A percentile compares a stretch with the other conserved stretches of the same genome.
Evolutionary conservation across 2,113 vertebrate genomes (phyloP).

Genomic region (Cochlearius cochlearius): DNA sequence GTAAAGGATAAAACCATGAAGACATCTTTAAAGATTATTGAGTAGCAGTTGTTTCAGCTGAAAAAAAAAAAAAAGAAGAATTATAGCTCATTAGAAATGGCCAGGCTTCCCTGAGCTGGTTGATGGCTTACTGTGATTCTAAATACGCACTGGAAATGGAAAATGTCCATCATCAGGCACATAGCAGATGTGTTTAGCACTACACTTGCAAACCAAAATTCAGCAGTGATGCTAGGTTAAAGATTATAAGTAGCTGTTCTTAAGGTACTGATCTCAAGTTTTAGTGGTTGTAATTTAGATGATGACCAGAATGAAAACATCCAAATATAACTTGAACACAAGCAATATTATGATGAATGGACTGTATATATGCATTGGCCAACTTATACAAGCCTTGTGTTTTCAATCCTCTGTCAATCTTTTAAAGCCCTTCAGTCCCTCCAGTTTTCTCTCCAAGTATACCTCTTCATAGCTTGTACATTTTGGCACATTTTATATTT

Average conservation of each 20-base stretch:
- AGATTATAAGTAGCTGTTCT: neutral
- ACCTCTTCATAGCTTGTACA: neutral
- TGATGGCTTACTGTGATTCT: neutral
- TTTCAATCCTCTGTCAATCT: neutral
- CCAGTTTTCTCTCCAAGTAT: neutral
- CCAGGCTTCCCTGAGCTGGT: neutral
- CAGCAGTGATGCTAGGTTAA: neutral
- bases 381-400: neutral
- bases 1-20: neutral
- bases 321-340: neutral
- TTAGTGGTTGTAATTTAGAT: neutral
- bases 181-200: neutral
- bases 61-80: neutral
- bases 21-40: neutral
- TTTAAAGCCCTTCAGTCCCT: neutral
- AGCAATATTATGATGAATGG: neutral
- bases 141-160: neutral
- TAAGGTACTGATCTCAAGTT: neutral
- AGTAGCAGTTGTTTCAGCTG: neutral
- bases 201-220: neutral
- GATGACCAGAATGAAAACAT: neutral
- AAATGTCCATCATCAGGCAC: neutral
- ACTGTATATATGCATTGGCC: neutral
- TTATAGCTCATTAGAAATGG: neutral
- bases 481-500: constrained; percentile 25